These are phyloP conservation scores for Fistularia commersonii DNA, from an alignment of 2,797 vertebrate species.

Conservation along the genomic window DNA sequence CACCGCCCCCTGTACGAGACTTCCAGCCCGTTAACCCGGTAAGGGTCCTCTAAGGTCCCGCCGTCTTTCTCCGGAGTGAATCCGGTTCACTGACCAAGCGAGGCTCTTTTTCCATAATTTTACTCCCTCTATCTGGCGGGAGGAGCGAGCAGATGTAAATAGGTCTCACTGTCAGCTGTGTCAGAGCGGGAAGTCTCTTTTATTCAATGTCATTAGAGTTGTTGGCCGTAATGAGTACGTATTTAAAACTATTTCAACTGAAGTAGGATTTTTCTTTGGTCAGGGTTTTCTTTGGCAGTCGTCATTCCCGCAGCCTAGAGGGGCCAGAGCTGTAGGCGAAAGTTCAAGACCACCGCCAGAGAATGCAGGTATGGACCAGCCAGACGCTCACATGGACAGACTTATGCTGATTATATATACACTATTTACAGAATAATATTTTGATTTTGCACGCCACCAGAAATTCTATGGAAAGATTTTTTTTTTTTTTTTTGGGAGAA, in stretches of 20 bases:
- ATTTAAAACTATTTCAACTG: background rate
- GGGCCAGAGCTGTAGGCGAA: slow-evolving; percentile 78
- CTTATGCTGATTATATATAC: too few species aligned
- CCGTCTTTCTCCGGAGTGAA: slow-evolving; percentile 52
- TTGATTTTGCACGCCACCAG: too few species aligned
- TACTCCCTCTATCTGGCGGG: slow-evolving; percentile 17
- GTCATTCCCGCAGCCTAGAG: slow-evolving; percentile 80
- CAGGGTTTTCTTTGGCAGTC: slow-evolving; percentile 88
- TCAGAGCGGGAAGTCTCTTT: slow-evolving; percentile 1
- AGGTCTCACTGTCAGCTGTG: slow-evolving; percentile 4
- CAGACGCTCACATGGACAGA: too few species aligned
- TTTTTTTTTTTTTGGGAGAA: too few species aligned
- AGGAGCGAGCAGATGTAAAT: slow-evolving; percentile 19
- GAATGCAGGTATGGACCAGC: slow-evolving; percentile 78
- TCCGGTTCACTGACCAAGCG: slow-evolving; percentile 42
- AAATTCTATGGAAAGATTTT: too few species aligned
- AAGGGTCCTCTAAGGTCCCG: slow-evolving; percentile 60
- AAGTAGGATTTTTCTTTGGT: slow-evolving; percentile 21
- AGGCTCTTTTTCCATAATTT: slow-evolving; percentile 40
- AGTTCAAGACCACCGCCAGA: slow-evolving; percentile 80
- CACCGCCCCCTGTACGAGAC: slow-evolving; percentile 80
- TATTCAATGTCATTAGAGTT: slow-evolving; percentile 2
- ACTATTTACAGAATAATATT: too few species aligned
- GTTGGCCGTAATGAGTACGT: slow-evolving; percentile 10
- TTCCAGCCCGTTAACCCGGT: slow-evolving; percentile 82